Evolutionary conservation across 2,888 invertebrate species (phyloP), one percentile per base, ranked within the genome.

Genomic region (Papilio gigon): DNA sequence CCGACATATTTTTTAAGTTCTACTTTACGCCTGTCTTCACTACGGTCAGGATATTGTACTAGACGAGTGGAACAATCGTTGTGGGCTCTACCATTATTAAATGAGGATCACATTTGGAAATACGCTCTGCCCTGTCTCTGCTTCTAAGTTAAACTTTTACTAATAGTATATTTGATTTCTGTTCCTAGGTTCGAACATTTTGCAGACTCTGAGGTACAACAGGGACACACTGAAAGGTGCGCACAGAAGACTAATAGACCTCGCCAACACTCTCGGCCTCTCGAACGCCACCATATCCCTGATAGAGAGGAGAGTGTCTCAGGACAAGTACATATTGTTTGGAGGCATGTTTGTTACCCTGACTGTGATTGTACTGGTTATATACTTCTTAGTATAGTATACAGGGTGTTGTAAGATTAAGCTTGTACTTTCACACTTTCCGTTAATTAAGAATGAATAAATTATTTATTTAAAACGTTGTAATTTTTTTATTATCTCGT

Each of bases 201-300:
- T 99, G 65, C 95, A 95, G 56, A 97, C 95, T 75, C 91, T 99
- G 47, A 93, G 95, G 71, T 95, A 96, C 71, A 99, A 99, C 86
- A 93, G 97, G 65, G 93, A 94, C 72, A 96, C 96, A 0, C 81
- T 99, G 53, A 98, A 98, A 84, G 97, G 97, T 1, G 97, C 98
- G 0, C 97, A 97, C 73, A 94, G 94, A 76, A 94, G 96, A 72
- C 94, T 99, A 70, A 93, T 98, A 75, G 97, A 98, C 79, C 94
- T 99, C 83, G 97, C 97, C 11, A 98, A 97, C 86, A 97, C 96
- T 0, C 90, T 99, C 14, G 99, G 99, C 0, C 90, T 99, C 62
- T 98, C 98, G 8, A 98, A 98, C 84, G 97, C 98, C 9, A 98
- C 98, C 0, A 98, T 99, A 95, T 94, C 97, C 73, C 92, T 98